These are phyloP conservation scores for Sigmodon hispidus DNA, from an alignment of 2,113 vertebrate genomes.

Conservation along the genomic window DNA sequence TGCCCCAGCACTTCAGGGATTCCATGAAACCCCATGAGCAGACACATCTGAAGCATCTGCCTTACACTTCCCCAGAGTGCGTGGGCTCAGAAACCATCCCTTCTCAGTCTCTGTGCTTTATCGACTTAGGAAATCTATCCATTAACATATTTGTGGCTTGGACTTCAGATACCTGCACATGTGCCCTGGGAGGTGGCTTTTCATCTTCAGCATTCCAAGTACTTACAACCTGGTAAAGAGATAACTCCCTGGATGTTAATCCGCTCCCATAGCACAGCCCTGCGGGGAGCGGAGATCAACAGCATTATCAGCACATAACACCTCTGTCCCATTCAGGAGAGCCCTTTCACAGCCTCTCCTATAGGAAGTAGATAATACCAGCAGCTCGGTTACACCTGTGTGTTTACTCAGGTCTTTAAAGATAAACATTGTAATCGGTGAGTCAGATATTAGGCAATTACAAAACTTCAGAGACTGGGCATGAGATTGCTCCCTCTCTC, in stretches of 20 bases:
- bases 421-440: constrained; percentile 70
- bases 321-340: not conserved
- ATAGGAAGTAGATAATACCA: constrained; percentile 35
- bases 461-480: constrained; percentile 55
- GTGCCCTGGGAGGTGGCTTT: not conserved
- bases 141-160: constrained; percentile 21
- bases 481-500: constrained; percentile 46
- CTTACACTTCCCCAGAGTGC: fast-evolving
- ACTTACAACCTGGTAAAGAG: not conserved
- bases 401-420: constrained; percentile 69
- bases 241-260: constrained; percentile 31
- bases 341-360: constrained; percentile 34
- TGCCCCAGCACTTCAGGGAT: not conserved
- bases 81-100: too few relatives aligned
- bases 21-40: not conserved
- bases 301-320: constrained; percentile 52
- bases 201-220: constrained; percentile 26
- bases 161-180: not conserved
- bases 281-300: constrained; percentile 25
- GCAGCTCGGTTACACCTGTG: constrained; percentile 41
- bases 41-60: fast-evolving
- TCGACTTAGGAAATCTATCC: not conserved
- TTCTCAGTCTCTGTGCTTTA: not conserved
- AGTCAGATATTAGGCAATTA: constrained; percentile 70
- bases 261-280: constrained; percentile 28